Conservation (phyloP, 2,797 vertebrate genomes). For the Myotis daubentonii region DNA sequence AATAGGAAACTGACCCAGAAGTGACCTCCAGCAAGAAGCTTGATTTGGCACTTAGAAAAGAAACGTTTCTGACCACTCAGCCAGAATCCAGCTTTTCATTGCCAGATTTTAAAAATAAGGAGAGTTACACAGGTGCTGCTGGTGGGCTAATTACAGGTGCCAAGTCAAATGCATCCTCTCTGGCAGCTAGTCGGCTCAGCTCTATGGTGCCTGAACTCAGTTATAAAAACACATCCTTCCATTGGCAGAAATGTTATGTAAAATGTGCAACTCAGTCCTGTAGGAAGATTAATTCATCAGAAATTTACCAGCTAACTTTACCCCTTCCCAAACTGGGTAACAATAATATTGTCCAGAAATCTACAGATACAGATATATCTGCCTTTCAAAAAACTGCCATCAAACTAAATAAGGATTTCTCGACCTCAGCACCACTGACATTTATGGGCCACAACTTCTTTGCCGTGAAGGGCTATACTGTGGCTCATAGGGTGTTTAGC, state of each 20-base stretch:
- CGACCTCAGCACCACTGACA: not conserved
- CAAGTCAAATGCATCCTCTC: conserved; percentile 51
- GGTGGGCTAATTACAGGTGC: conserved; percentile 71
- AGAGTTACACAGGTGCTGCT: conserved; percentile 79
- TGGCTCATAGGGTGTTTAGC: not conserved
- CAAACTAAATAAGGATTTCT: not conserved
- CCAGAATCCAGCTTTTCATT: conserved; percentile 77
- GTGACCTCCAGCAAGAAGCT: conserved; percentile 63
- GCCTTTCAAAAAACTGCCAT: conserved; percentile 9
- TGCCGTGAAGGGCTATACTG: not conserved
- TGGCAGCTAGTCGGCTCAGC: not conserved
- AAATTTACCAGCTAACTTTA: not conserved
- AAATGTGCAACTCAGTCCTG: not conserved
- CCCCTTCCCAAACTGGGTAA: not conserved
- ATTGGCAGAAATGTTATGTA: not conserved
- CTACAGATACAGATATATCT: not conserved
- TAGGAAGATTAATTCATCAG: not conserved
- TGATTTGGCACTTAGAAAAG: conserved; percentile 57
- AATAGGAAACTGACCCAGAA: conserved; percentile 67
- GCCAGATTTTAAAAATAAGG: conserved; percentile 79
- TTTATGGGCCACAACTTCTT: not conserved
- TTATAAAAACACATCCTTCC: conserved; percentile 36
- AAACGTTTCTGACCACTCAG: conserved; percentile 76
- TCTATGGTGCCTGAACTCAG: conserved; percentile 1
- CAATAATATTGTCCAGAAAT: not conserved